Evolutionary conservation across 2,797 vertebrate genomes (phyloP).

Genomic region (Tokudaia tokunoshimensis): DNA sequence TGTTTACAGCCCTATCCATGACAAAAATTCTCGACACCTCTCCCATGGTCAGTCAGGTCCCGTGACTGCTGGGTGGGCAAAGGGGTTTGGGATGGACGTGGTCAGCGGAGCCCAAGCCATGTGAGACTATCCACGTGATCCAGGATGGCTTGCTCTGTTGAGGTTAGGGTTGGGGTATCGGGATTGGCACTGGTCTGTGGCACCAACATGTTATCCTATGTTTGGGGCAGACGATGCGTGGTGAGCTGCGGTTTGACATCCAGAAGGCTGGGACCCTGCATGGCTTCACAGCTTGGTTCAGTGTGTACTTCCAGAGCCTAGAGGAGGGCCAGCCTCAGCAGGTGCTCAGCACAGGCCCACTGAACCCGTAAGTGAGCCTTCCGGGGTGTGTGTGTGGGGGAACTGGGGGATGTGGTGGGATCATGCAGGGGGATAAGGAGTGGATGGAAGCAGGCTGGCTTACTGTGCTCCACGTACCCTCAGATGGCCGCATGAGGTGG

Average conservation of each 20-base stretch:
- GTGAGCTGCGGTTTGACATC: constrained; percentile 83
- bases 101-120: not conserved
- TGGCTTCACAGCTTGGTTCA: constrained; percentile 89
- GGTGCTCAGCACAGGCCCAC: constrained; percentile 89
- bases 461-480: not conserved
- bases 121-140: not conserved
- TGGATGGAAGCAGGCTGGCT: no score
- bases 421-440: not conserved
- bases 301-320: constrained; percentile 88
- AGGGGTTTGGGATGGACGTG: not conserved
- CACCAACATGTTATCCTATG: not conserved
- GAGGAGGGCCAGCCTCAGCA: constrained; percentile 83
- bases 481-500: no score
- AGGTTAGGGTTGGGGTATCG: not conserved
- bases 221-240: constrained; percentile 84
- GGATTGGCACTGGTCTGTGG: not conserved
- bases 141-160: not conserved
- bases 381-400: accelerated
- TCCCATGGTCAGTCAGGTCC: not conserved
- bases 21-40: not conserved
- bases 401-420: accelerated
- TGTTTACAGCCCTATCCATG: not conserved
- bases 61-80: not conserved
- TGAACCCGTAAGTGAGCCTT: constrained; percentile 86
- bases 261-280: constrained; percentile 86